These are phyloP conservation scores for Leptopterna dolabrata DNA, from an alignment of 2,888 invertebrate species.

Conservation along the genomic window DNA sequence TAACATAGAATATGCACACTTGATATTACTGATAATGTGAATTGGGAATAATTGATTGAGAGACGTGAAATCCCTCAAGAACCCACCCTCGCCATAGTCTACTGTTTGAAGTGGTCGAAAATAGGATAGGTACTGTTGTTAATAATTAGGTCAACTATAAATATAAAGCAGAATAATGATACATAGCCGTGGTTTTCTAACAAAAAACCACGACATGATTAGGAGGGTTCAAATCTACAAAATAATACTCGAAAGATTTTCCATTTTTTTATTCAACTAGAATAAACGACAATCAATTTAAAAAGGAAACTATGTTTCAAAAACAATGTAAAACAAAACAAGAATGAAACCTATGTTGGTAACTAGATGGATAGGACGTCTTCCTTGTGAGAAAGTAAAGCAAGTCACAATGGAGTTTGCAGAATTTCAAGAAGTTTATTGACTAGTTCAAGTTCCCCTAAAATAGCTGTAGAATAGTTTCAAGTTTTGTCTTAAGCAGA, in stretches of 20 bases:
- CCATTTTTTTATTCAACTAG: constrained; percentile 24
- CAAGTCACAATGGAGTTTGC: not conserved
- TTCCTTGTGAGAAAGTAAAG: not conserved
- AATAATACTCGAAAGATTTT: not conserved
- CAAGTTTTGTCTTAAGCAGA: not conserved
- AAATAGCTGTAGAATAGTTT: not conserved
- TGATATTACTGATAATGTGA: too few species aligned
- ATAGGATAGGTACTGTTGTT: too few species aligned
- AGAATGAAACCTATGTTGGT: not conserved
- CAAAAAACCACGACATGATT: too few species aligned
- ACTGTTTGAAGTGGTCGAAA: too few species aligned
- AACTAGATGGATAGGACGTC: not conserved
- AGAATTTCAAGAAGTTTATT: not conserved
- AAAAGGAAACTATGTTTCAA: constrained; percentile 10
- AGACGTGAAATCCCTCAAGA: too few species aligned
- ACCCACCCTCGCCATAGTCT: too few species aligned
- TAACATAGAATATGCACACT: too few species aligned
- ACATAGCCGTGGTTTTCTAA: too few species aligned
- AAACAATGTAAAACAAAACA: not conserved
- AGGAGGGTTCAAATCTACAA: not conserved
- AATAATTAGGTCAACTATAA: too few species aligned
- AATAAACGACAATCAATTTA: constrained; percentile 3
- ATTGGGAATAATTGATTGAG: too few species aligned
- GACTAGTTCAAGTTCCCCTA: not conserved
- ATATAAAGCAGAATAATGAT: too few species aligned